Evolutionary conservation across 64 coral and sea anemone species (phyloP).

Genomic region (Acropora yongei): DNA sequence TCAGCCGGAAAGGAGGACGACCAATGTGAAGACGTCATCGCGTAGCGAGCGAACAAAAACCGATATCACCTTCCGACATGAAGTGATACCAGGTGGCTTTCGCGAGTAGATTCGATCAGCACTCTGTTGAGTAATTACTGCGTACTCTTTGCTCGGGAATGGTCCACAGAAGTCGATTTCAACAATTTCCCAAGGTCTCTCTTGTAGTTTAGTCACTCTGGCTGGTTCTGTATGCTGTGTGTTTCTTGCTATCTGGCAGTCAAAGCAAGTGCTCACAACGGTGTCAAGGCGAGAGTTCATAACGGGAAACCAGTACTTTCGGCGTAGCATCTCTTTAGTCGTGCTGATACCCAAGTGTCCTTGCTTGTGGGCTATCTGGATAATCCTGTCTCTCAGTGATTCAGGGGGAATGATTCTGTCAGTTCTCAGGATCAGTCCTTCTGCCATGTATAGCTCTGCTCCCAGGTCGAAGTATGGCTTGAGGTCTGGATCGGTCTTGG

Average conservation of each 20-base stretch:
- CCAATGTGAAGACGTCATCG: constrained; percentile 53
- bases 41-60: constrained; percentile 32
- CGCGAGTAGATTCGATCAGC: constrained; percentile 67
- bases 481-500: constrained; percentile 40
- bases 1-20: constrained; percentile 16
- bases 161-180: constrained; percentile 61
- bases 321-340: constrained; percentile 36
- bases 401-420: too few relatives aligned
- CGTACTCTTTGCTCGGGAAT: constrained; percentile 70
- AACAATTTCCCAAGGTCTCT: too few relatives aligned
- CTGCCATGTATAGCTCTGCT: not conserved
- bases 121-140: constrained; percentile 63
- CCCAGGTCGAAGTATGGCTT: constrained; percentile 63
- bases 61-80: constrained; percentile 45
- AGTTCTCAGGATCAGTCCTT: too few relatives aligned
- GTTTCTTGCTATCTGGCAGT: constrained; percentile 13
- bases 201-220: too few relatives aligned
- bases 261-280: constrained; percentile 42
- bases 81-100: constrained; percentile 49
- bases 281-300: constrained; percentile 70
- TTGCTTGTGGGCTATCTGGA: constrained; percentile 61
- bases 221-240: too few relatives aligned
- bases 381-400: too few relatives aligned
- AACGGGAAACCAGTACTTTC: constrained; percentile 48
- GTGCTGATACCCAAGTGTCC: constrained; percentile 75